phyloP scores from a whole-genome alignment of 2,888 invertebrate genomes.

The Polylopha cassiicola region DNA sequence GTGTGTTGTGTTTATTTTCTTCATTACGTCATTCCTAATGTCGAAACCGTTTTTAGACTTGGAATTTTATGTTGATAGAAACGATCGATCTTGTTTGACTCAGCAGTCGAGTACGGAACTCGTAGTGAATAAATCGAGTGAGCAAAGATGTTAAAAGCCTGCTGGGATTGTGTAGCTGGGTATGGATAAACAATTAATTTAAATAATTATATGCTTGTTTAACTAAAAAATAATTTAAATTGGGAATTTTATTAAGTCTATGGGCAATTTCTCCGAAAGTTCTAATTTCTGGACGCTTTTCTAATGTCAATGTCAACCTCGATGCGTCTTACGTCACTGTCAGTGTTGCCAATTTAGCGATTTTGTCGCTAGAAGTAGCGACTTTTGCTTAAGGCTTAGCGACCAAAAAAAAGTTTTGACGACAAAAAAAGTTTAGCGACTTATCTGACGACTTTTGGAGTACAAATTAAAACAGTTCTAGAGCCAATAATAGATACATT shows the following conservation, averaged over 20 bases:
- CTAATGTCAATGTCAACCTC: constrained; percentile 17
- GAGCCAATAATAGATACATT: too few species aligned
- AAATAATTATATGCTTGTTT: too few species aligned
- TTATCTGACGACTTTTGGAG: too few species aligned
- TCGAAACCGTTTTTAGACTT: constrained; percentile 17
- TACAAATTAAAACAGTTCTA: too few species aligned
- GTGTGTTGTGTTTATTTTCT: constrained; percentile 64
- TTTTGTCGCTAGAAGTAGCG: too few species aligned
- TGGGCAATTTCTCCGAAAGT: too few species aligned
- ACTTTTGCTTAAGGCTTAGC: not conserved
- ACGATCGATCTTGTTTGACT: constrained; percentile 9
- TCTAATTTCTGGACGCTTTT: constrained; percentile 8
- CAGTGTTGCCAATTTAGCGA: constrained; percentile 8
- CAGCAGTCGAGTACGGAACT: constrained; percentile 9
- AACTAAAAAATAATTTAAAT: too few species aligned
- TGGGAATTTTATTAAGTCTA: not conserved
- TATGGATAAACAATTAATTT: constrained; percentile 51
- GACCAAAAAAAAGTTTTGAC: too few species aligned
- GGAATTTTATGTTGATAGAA: constrained; percentile 19
- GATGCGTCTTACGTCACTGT: constrained; percentile 1
- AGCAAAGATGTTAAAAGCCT: constrained; percentile 61
- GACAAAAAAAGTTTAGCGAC: too few species aligned
- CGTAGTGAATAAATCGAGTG: constrained; percentile 32
- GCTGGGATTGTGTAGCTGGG: constrained; percentile 66
- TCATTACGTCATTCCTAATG: constrained; percentile 57